Evolutionary conservation across 2,888 invertebrate genomes (phyloP).

Genomic region (Nudaria mundana): DNA sequence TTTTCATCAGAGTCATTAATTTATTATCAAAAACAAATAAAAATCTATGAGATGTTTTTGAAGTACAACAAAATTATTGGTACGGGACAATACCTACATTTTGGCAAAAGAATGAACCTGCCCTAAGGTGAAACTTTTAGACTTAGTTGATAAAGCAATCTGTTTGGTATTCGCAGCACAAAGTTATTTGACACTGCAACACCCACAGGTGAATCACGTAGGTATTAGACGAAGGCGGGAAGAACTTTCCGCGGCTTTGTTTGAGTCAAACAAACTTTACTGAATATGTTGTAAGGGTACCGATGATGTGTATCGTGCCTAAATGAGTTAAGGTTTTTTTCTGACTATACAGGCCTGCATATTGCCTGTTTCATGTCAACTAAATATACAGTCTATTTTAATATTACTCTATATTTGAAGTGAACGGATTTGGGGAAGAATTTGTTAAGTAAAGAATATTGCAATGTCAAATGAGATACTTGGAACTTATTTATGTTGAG

Average conservation of each 20-base stretch:
- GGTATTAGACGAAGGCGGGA: slow-evolving; percentile 12
- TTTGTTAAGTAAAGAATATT: no score
- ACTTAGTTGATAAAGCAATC: slow-evolving; percentile 15
- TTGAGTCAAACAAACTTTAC: not conserved
- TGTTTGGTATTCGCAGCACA: slow-evolving; percentile 26
- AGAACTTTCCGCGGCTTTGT: slow-evolving; percentile 9
- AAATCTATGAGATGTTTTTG: no score
- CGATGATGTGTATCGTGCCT: not conserved
- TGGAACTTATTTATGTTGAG: no score
- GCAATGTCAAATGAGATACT: no score
- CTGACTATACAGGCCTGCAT: not conserved
- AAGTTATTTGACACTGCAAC: slow-evolving; percentile 41
- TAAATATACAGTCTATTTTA: no score
- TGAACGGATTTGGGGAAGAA: no score
- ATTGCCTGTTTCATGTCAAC: not conserved
- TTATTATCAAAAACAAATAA: not conserved
- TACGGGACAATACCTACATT: no score
- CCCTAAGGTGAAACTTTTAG: slow-evolving; percentile 14
- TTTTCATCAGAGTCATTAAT: slow-evolving; percentile 29
- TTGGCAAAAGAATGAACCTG: no score
- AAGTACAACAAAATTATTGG: not conserved
- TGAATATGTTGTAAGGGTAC: not conserved
- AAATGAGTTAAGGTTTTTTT: not conserved
- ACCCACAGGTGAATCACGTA: slow-evolving; percentile 26
- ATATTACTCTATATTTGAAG: no score